Base-by-base conservation (phyloP, 2,113 vertebrate species). In the Sylvicapra grimmia region DNA sequence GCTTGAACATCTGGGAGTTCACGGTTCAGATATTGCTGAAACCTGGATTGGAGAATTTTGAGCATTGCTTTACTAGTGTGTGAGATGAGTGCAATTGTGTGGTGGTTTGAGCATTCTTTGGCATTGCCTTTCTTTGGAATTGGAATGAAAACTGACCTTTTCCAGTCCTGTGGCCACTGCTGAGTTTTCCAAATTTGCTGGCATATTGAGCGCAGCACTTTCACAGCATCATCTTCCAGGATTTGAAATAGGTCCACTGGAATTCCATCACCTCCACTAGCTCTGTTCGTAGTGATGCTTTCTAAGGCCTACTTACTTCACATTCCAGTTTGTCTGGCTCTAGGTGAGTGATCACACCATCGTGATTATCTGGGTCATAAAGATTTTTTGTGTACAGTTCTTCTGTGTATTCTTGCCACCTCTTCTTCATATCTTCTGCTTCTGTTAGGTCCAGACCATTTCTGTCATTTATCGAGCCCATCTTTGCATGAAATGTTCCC, bases 301-400 rank as follows among this genome's bases (percentile, higher is more conserved):
- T 68, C 65, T 19, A 68, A 68, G 65, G 4, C 65, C 65, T 33
- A 68, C 65, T 36, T 36, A 8, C 4, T 36, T n/a, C 33, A 68
- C 16, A 36, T 21, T 68, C 33, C 18, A 36, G 65, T 16, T 19
- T 68, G 8, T 68, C 65, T 68, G 65, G 18, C 16, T 68, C 18
- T 19, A 68, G 16, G 2, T 36, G 16, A 68, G 18, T 68, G 8
- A 36, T 19, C 18, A 21, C 65, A n/a, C 1, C 18, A n/a, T 68
- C 2, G 0, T 68, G 65, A 68, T 36, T 68, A 10, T 68, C 33
- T 68, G 65, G 5, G 33, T n/a, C 2, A 0, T 36, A 33, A 68
- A 36, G 33, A 63, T 33, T 29, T 68, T 68, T 68, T 68, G 3
- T 36, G 16, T 68, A 36, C 8, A 36, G 18, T 21, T 68, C 33